Percentiles rank a stretch among this genome's conserved stretches.
These are phyloP conservation scores for Erebia ligea DNA, from an alignment of 2,888 invertebrate species.

Conservation along the genomic window DNA sequence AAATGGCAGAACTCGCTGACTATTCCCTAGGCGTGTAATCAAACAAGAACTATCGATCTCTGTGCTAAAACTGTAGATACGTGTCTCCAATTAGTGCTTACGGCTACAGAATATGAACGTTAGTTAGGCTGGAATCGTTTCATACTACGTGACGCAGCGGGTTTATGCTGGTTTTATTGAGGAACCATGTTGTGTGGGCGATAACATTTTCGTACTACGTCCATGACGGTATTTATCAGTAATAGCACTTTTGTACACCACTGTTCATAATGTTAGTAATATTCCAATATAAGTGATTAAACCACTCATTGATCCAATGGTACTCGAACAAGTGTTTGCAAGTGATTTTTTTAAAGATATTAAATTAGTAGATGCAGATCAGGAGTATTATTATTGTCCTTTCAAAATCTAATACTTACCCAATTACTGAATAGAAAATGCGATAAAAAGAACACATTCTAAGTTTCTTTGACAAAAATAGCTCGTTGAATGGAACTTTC, in stretches of 20 bases:
- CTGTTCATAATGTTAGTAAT: not conserved
- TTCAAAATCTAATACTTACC: too few species aligned
- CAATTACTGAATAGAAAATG: not conserved
- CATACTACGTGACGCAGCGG: conserved; percentile 27
- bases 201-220: conserved; percentile 21
- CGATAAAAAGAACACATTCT: not conserved
- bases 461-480: conserved; percentile 10
- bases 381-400: too few species aligned
- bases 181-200: conserved; percentile 7
- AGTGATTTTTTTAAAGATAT: too few species aligned
- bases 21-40: conserved; percentile 59
- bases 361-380: too few species aligned
- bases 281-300: too few species aligned
- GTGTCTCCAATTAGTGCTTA: conserved; percentile 63
- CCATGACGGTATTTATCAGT: not conserved
- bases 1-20: conserved; percentile 49
- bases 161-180: conserved; percentile 28
- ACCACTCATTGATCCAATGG: too few species aligned
- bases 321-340: too few species aligned
- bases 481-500: conserved; percentile 15
- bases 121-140: conserved; percentile 31
- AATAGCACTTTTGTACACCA: conserved; percentile 9
- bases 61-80: conserved; percentile 59
- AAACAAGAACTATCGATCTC: conserved; percentile 69
- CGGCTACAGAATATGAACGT: conserved; percentile 46